Percentiles rank a stretch among this genome's conserved stretches.
These are phyloP conservation scores for Eriosoma lanigerum DNA, from an alignment of 1,140 invertebrate species.

Conservation along the genomic window DNA sequence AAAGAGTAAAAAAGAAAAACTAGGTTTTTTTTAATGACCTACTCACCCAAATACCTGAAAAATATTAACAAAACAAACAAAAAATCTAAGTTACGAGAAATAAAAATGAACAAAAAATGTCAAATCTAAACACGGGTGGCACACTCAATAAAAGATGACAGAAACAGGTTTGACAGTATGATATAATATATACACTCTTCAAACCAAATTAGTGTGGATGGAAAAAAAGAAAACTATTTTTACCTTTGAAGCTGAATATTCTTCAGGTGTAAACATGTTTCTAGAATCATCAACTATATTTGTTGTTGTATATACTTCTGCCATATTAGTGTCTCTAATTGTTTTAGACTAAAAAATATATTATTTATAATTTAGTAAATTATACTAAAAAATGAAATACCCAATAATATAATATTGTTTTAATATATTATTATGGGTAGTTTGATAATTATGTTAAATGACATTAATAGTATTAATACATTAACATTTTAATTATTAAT, in stretches of 20 bases:
- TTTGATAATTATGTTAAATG: too few species aligned
- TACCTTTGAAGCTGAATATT: constrained; percentile 52
- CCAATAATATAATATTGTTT: too few species aligned
- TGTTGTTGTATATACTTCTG: constrained; percentile 24
- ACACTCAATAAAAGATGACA: constrained; percentile 29
- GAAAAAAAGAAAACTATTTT: constrained; percentile 12
- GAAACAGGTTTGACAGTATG: constrained; percentile 1
- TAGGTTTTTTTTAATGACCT: constrained; percentile 50
- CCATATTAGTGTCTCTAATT: constrained; percentile 24
- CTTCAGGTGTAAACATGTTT: constrained; percentile 24
- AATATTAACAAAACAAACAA: constrained; percentile 51
- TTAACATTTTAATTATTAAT: too few species aligned
- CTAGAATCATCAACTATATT: constrained; percentile 10
- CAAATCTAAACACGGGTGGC: constrained; percentile 42
- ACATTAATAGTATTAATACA: too few species aligned
- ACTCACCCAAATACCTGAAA: constrained; percentile 52
- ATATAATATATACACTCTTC: constrained; percentile 46
- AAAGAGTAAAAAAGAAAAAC: constrained; percentile 28
- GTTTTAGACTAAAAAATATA: constrained; percentile 39
- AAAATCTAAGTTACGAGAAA: constrained; percentile 50
- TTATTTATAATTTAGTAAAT: not conserved
- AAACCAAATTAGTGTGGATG: constrained; percentile 37
- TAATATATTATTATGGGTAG: too few species aligned
- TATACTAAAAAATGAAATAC: not conserved
- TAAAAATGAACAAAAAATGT: constrained; percentile 35